Conservation (phyloP, 2,888 invertebrate species). For the Scaeva pyrastri region DNA sequence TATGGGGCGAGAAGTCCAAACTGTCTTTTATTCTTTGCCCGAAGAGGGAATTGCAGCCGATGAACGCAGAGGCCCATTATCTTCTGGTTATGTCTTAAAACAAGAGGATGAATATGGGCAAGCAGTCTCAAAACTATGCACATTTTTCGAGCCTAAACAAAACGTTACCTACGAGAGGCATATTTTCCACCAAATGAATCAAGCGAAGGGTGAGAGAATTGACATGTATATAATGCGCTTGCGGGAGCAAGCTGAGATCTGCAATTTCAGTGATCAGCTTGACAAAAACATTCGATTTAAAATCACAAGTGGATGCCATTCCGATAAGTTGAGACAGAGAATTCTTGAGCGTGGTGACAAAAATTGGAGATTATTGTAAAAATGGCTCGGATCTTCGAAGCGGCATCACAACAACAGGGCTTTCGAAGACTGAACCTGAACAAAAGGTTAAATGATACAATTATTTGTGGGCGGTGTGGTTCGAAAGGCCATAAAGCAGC, state of each 20-base stretch:
- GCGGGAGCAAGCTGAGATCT: conserved; percentile 12
- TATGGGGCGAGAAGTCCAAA: conserved; percentile 5
- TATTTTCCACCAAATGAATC: not conserved
- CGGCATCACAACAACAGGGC: not conserved
- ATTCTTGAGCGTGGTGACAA: conserved; percentile 30
- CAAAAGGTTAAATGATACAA: not conserved
- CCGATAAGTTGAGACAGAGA: conserved; percentile 17
- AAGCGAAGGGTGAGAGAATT: not conserved
- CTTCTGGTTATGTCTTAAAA: not conserved
- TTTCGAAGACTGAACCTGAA: not conserved
- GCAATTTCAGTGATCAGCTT: not conserved
- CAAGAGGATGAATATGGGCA: not conserved
- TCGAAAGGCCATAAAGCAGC: conserved; percentile 16
- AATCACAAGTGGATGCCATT: conserved; percentile 13
- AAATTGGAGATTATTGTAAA: not conserved
- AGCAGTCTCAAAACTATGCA: not conserved
- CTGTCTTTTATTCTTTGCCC: not conserved
- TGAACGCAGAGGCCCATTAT: not conserved
- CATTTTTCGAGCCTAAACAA: conserved; percentile 5
- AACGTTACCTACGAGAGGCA: not conserved
- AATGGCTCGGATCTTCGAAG: not conserved
- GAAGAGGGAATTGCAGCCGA: not conserved
- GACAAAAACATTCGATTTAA: conserved; percentile 27
- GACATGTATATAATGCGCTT: conserved; percentile 24
- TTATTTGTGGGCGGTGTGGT: conserved; percentile 5